Base-by-base conservation (phyloP, 2,797 vertebrate genomes). In the Myripristis murdjan region DNA sequence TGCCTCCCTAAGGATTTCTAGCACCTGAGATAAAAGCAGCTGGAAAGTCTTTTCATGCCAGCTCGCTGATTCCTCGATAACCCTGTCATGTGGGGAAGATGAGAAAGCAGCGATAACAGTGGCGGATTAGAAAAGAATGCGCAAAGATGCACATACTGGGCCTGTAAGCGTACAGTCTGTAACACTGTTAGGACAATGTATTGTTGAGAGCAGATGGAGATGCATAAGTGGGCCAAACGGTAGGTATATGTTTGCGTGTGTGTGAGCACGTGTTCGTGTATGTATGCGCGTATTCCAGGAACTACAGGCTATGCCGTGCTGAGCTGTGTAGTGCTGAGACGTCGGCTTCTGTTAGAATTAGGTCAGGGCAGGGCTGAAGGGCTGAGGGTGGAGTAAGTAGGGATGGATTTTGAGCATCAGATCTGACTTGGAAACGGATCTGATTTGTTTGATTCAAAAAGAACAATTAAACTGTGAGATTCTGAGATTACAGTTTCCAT, bases 311-410 rank as follows among this genome's bases (percentile, higher is more conserved):
- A 63, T 77, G 78, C 77, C 77, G 72, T 76, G 84, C 87, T 88
- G 84, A 89, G 90, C 90, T 89, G 82, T 16, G 62, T 84, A 73
- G 67, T 86, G 86, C 83, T 85, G 86, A 88, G 87, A 80, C 24
- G 12, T 59, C 84, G 79, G 68, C 81, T 86, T 85, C 76, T 87
- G 77, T 75, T 74, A 16, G 82, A 92, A 92, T 89, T 91, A 91
- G 91, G 89, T 92, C 91, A 92, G 86, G 77, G 77, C 75, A 72
- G 65, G 82, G 79, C 89, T 87, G 87, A 85, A 82, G 83, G 82
- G 82, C 84, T 84, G 73, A 79, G 62, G 73, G 52, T 59, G 77
- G 81, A 64, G 66, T 85, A 85, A 83, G 84, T 79, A 83, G 82
- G 71, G 58, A 62, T 84, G 76, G 77, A 87, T 84, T 83, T 83